Conservation (phyloP, 2,888 invertebrate genomes). For the Heliconius cydno region DNA sequence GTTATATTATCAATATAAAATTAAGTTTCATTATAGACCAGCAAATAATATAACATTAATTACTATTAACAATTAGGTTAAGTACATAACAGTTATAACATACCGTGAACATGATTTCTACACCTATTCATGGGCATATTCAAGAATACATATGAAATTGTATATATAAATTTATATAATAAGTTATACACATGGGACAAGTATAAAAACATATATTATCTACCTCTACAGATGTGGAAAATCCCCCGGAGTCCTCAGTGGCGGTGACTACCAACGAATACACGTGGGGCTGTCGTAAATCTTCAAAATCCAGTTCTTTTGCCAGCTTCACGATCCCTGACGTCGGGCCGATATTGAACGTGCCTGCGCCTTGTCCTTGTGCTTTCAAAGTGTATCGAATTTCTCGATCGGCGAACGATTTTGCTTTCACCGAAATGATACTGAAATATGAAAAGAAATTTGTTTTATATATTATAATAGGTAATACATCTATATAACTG, state of each 20-base stretch:
- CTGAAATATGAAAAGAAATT: conserved; percentile 78
- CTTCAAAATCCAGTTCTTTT: conserved; percentile 98
- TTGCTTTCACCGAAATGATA: conserved; percentile 98
- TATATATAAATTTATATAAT: neutral
- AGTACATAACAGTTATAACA: no score
- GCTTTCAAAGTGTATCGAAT: conserved; percentile 98
- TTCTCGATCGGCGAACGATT: conserved; percentile 98
- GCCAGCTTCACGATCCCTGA: conserved; percentile 97
- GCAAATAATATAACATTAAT: no score
- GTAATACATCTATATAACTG: neutral
- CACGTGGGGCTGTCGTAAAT: conserved; percentile 95
- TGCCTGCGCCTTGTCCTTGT: conserved; percentile 96
- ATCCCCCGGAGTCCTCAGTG: conserved; percentile 98
- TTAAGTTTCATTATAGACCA: no score
- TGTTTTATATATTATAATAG: neutral
- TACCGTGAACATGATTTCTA: neutral
- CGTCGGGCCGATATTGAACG: conserved; percentile 96
- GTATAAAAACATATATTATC: neutral
- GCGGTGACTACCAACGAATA: conserved; percentile 97
- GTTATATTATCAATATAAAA: no score
- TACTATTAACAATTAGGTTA: no score
- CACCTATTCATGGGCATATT: neutral
- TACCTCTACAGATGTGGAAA: conserved; percentile 97
- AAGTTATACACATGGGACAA: neutral
- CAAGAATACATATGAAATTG: neutral